Conservation (phyloP, 2,113 vertebrate genomes). For the Ptychochromis oligacanthus region DNA sequence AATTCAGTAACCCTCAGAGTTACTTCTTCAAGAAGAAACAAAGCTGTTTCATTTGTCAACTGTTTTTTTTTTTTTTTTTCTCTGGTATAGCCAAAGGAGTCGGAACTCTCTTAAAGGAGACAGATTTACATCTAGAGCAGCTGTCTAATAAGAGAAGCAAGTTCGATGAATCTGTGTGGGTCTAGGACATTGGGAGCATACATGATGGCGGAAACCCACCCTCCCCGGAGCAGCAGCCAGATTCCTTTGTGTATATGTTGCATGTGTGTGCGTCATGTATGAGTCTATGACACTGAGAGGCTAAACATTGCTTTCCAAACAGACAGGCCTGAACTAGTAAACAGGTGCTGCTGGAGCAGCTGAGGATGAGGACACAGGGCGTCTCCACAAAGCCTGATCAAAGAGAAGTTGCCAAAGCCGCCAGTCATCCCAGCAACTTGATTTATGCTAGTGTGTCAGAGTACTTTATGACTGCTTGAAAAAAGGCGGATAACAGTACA, state of each 20-base stretch:
- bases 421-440: conserved; percentile 77
- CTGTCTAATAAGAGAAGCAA: conserved; percentile 33
- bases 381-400: conserved; percentile 86
- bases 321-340: conserved; percentile 85
- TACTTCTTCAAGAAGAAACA: conserved; percentile 39
- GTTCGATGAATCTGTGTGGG: conserved; percentile 8
- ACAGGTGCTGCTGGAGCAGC: conserved; percentile 86
- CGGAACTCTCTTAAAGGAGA: conserved; percentile 14
- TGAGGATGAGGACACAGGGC: conserved; percentile 79
- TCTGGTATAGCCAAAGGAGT: conserved; percentile 4
- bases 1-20: conserved; percentile 31
- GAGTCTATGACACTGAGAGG: conserved; percentile 57
- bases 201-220: conserved; percentile 27
- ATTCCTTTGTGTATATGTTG: conserved; percentile 70
- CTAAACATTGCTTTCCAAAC: conserved; percentile 62
- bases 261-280: conserved; percentile 57
- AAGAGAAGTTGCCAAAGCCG: conserved; percentile 81
- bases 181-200: conserved; percentile 22
- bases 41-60: conserved; percentile 19
- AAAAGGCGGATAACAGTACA: conserved; percentile 40
- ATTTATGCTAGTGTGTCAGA: conserved; percentile 77
- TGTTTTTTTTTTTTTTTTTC: background rate
- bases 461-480: conserved; percentile 62
- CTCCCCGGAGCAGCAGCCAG: conserved; percentile 26
- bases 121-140: conserved; percentile 30